Evolutionary conservation across 2,113 vertebrate species (phyloP).

Genomic region (Protobothrops mucrosquamatus): DNA sequence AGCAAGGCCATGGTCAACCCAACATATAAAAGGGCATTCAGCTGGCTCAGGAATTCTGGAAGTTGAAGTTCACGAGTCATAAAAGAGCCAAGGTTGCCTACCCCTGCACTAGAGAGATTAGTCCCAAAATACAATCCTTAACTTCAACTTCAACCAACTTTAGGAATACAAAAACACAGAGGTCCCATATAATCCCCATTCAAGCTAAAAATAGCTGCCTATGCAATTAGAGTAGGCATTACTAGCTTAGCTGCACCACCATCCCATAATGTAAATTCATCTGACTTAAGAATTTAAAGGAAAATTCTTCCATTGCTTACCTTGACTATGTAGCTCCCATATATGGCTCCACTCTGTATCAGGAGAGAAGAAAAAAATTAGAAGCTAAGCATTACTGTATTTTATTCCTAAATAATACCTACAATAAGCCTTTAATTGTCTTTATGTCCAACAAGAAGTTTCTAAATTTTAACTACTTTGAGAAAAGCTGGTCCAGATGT

Average conservation of each 20-base stretch:
- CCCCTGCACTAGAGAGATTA: too few relatives aligned
- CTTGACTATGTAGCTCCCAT: slow-evolving; percentile 72
- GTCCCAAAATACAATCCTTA: too few relatives aligned
- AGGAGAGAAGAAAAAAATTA: not conserved
- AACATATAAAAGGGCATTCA: too few relatives aligned
- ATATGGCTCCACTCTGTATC: slow-evolving; percentile 74
- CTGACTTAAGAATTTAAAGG: not conserved
- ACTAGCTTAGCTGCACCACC: not conserved
- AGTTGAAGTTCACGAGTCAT: too few relatives aligned
- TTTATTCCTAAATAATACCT: too few relatives aligned
- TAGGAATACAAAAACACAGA: not conserved
- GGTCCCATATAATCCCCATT: not conserved
- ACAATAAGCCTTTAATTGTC: not conserved
- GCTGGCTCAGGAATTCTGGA: too few relatives aligned
- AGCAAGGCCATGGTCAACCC: too few relatives aligned
- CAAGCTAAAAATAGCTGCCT: not conserved
- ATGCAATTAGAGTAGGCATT: not conserved
- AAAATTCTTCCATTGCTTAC: slow-evolving; percentile 49
- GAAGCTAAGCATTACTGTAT: not conserved
- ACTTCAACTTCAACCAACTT: too few relatives aligned
- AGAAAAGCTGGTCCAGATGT: not conserved
- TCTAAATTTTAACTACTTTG: not conserved
- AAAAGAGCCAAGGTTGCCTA: too few relatives aligned
- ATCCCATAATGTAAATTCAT: not conserved
- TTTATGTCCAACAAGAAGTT: not conserved